Conservation (phyloP, 2,113 vertebrate species). For the Rynchops niger region DNA sequence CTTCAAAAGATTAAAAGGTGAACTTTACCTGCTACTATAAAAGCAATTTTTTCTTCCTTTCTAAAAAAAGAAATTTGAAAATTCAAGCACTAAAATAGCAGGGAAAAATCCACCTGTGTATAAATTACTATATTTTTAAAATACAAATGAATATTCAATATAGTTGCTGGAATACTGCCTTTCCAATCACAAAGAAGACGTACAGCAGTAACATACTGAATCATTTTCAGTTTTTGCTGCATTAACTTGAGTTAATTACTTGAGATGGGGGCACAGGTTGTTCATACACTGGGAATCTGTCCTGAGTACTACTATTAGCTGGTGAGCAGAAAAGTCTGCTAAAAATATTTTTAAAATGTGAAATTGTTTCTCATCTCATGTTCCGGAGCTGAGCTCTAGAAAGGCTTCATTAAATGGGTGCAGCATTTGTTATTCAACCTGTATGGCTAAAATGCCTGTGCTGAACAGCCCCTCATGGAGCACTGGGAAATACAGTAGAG, state of each 20-base stretch:
- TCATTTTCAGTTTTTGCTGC: neutral
- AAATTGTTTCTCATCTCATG: neutral
- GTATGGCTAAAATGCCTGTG: neutral
- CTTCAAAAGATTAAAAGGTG: neutral
- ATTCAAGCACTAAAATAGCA: neutral
- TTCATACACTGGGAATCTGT: neutral
- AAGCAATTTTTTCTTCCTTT: neutral
- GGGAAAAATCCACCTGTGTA: neutral
- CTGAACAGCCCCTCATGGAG: neutral
- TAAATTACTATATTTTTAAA: neutral
- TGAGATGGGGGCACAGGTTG: neutral
- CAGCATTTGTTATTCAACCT: neutral
- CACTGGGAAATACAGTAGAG: neutral
- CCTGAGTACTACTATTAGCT: neutral
- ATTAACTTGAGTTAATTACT: neutral
- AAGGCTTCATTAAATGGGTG: neutral
- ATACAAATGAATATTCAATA: neutral
- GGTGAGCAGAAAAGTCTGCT: neutral
- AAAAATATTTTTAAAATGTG: neutral
- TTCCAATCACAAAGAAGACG: neutral
- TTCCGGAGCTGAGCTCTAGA: neutral
- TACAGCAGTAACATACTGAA: neutral
- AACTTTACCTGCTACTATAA: neutral
- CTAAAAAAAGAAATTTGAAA: neutral
- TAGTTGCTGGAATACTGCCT: neutral